Evolutionary conservation across 2,113 vertebrate species (phyloP).

Genomic region (Irena cyanogastra): DNA sequence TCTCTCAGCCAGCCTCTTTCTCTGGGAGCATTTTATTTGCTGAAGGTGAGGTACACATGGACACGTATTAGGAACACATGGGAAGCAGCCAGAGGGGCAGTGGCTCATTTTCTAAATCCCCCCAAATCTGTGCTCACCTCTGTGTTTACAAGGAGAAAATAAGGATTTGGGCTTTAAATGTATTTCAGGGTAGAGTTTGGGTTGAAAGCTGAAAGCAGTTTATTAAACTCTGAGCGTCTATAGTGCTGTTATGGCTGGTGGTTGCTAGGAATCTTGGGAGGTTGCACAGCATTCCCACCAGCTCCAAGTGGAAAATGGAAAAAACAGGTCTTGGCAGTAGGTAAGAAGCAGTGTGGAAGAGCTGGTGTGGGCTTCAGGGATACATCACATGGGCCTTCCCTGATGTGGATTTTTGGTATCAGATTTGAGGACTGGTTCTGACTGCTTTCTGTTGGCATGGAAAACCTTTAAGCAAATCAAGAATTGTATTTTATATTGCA

Average conservation of each 20-base stretch:
- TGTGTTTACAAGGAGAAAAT: not conserved
- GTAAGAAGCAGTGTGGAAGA: not conserved
- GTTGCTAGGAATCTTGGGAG: not conserved
- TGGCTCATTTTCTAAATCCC: not conserved
- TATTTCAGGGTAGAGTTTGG: not conserved
- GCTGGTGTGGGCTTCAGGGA: not conserved
- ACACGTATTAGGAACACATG: accelerated
- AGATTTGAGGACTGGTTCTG: not conserved
- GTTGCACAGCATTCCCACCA: not conserved
- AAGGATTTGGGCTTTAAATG: not conserved
- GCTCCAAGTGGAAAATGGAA: not conserved
- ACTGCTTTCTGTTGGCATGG: not conserved
- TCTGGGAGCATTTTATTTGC: not conserved
- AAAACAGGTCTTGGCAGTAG: not conserved
- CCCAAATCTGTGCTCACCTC: not conserved
- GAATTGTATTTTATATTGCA: not conserved
- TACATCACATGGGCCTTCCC: not conserved
- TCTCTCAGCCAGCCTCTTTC: not conserved
- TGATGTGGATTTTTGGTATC: not conserved
- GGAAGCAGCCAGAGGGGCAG: not conserved
- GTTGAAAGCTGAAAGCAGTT: not conserved
- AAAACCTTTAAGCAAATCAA: not conserved
- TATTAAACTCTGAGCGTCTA: not conserved
- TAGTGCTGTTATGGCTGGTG: not conserved
- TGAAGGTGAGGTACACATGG: not conserved